Evolutionary conservation across 2,888 invertebrate genomes (phyloP).

Genomic region (Acrobasis suavella): DNA sequence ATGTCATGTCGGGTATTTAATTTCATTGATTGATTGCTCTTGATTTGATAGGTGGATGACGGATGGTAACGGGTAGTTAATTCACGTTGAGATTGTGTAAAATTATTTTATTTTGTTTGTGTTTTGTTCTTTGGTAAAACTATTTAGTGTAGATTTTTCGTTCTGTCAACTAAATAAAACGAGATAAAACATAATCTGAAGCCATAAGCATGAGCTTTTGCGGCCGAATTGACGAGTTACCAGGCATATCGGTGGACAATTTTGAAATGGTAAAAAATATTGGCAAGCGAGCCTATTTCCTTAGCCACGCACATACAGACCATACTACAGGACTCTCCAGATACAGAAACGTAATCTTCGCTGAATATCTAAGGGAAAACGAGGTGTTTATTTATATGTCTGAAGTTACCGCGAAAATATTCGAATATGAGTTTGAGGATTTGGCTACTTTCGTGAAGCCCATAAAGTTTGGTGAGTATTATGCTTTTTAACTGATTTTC

Average conservation of each 20-base stretch:
- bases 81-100: too few species aligned
- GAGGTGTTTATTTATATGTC: conserved; percentile 30
- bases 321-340: conserved; percentile 80
- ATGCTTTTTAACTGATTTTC: background rate
- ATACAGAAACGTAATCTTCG: background rate
- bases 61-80: too few species aligned
- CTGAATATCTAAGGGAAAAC: conserved; percentile 36
- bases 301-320: conserved; percentile 86
- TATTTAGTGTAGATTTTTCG: too few species aligned
- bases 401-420: conserved; percentile 22
- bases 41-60: too few species aligned
- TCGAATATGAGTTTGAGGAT: conserved; percentile 15
- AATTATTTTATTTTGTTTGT: too few species aligned
- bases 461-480: conserved; percentile 48
- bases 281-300: conserved; percentile 79
- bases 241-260: conserved; percentile 83
- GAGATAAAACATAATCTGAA: background rate
- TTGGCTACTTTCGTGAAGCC: conserved; percentile 40
- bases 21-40: too few species aligned
- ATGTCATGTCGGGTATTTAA: too few species aligned
- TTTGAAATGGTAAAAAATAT: conserved; percentile 59
- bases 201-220: conserved; percentile 57
- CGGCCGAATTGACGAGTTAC: conserved; percentile 83
- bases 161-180: too few species aligned
- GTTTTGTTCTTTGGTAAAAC: too few species aligned